These are phyloP conservation scores for Drosophila tripunctata DNA, from an alignment of 2,888 invertebrate genomes.

Conservation along the genomic window DNA sequence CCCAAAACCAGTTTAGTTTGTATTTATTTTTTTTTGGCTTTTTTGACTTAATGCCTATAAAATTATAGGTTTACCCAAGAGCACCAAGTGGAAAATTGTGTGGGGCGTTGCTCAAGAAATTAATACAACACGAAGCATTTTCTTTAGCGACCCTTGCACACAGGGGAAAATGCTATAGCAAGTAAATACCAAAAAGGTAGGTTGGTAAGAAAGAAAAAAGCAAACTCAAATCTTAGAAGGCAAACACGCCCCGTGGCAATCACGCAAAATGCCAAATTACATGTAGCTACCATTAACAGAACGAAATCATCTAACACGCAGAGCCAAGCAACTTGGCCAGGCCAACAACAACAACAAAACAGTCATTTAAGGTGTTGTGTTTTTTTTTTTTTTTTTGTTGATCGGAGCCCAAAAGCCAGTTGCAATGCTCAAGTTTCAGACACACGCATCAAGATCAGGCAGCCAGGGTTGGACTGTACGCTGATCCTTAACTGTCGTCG, in stretches of 20 bases:
- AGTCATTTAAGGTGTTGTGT: constrained; percentile 78
- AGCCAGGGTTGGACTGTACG: constrained; percentile 10
- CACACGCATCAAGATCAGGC: constrained; percentile 43
- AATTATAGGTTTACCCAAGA: constrained; percentile 69
- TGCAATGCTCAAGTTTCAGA: constrained; percentile 56
- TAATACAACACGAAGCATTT: constrained; percentile 73
- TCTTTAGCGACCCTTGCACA: constrained; percentile 38
- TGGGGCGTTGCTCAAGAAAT: constrained; percentile 72
- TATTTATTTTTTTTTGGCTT: too few species aligned
- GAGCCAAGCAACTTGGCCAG: constrained; percentile 31
- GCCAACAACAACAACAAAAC: constrained; percentile 25
- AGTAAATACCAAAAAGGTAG: constrained; percentile 24
- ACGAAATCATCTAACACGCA: constrained; percentile 75
- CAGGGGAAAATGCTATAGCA: constrained; percentile 58
- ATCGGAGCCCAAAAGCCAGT: constrained; percentile 38
- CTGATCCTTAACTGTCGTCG: constrained; percentile 44
- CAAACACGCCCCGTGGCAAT: constrained; percentile 79
- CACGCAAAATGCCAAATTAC: constrained; percentile 80
- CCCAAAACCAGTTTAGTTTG: constrained; percentile 70
- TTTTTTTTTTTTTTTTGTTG: too few species aligned
- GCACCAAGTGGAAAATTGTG: constrained; percentile 68
- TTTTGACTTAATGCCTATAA: constrained; percentile 73
- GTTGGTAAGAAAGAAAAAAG: constrained; percentile 25
- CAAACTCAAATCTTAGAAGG: constrained; percentile 52
- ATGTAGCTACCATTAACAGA: constrained; percentile 70